Evolutionary conservation across 2,113 vertebrate genomes (phyloP), one percentile per base, ranked within the genome.

Genomic region (Myiozetetes cayanensis): DNA sequence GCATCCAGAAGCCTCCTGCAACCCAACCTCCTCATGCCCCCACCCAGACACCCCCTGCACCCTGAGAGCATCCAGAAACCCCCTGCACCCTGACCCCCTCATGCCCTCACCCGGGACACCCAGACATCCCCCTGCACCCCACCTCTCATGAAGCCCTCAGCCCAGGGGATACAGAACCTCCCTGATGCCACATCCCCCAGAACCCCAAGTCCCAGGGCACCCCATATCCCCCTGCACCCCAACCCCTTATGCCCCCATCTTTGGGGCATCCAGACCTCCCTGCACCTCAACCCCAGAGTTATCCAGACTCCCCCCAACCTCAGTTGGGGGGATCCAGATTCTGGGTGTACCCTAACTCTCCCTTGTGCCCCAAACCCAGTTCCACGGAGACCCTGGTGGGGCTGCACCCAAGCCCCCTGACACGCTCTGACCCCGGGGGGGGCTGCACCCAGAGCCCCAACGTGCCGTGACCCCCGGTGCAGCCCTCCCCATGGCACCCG

Each of bases 391-490:
- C 21, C 15, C n/a, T 25, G 39, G 47, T 37, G 30, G 16, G 39
- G 28, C 46, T 61, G 39, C 46, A 35, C 30, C 9, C 46, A 39
- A 39, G 16, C 10, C 37, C 24, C 53, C 24, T 4, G 28, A 15
- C 30, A 21, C 1, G 31, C 47, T 65, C 67, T 53, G 62, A 31
- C 20, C 53, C 62, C 4, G 2, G n/a, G 20, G 20, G 19, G 39
- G 11, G 41, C 28, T 46, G 28, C 70, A 17, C 39, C 33, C 52
- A 67, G 37, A 0, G 0, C 18, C 35, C 76, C 84, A 52, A 8
- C 1, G 6, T 12, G 63, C 73, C 3, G 1, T 14, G 37, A 24
- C 9, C 33, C 14, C 13, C 16, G 2, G 65, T 3, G 27, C 27
- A 5, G 66, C 44, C 37, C 35, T 10, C 35, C 28, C 7, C n/a